phyloP scores from a whole-genome alignment of 2,888 invertebrate species.

The Malacosoma neustria region DNA sequence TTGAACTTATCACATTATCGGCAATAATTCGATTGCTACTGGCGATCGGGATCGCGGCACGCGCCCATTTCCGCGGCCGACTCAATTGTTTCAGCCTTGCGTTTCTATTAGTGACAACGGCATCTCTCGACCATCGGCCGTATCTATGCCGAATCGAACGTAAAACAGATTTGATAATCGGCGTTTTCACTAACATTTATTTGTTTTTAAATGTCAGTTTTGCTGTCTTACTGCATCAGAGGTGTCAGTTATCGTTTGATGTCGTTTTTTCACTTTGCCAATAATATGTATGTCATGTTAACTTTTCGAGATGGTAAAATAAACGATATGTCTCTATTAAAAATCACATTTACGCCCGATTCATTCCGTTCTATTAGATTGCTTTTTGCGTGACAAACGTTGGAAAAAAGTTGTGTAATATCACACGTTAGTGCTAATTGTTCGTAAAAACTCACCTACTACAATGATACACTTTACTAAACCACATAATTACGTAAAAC shows the following conservation, averaged over 20 bases:
- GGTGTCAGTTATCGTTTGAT: neutral
- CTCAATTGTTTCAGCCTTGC: conserved; percentile 61
- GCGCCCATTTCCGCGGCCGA: conserved; percentile 33
- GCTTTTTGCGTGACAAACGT: conserved; percentile 22
- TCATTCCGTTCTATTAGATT: conserved; percentile 14
- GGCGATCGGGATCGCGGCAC: conserved; percentile 6
- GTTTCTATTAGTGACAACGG: conserved; percentile 32
- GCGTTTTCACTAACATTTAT: neutral
- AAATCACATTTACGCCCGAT: neutral
- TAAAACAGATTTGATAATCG: conserved; percentile 5
- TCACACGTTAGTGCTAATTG: conserved; percentile 55
- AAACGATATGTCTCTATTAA: neutral
- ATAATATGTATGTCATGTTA: neutral
- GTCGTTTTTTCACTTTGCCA: neutral
- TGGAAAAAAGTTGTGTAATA: conserved; percentile 46
- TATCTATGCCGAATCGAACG: neutral
- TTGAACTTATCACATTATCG: neutral
- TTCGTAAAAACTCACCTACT: conserved; percentile 24
- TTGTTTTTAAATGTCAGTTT: neutral
- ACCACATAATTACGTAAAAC: neutral
- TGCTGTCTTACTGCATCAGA: neutral
- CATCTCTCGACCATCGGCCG: neutral
- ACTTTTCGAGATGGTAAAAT: neutral
- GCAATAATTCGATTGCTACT: neutral
- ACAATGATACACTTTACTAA: conserved; percentile 9